Evolutionary conservation across 2,888 invertebrate species (phyloP), one percentile per base, ranked within the genome.

Genomic region (Phengaris arion): DNA sequence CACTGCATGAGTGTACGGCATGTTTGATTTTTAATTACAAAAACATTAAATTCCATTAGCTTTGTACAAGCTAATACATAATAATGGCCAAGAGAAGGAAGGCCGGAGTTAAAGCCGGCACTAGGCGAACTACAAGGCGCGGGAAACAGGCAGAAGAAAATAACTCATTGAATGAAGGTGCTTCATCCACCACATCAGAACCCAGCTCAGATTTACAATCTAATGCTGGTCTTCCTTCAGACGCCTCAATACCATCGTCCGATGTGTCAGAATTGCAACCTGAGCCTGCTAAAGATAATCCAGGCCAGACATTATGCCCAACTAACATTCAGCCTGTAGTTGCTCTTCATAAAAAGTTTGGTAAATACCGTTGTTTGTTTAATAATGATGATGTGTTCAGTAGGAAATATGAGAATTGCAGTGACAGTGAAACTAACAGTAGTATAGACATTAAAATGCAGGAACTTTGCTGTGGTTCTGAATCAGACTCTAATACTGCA

Each of bases 271-370:
- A 79, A 69, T 75, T 81, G 57, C 80, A 81, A 74, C 80, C 86
- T 74, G 82, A 81, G 75, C 64, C 78, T 55, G 77, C 82, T 22
- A 77, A 80, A 55, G 79, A 80, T 35, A 89, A 88, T 79, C 81
- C 86, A 74, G 82, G 81, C 77, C 85, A 82, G 81, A 12, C 48
- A 35, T 10, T 13, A 46, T 72, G 72, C 52, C 54, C 35, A 35
- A 52, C 72, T 35, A 83, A 79, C 35, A 77, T 77, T 74, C 77
- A 87, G 72, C 89, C 89, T 78, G 79, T 87, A 73, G 87, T 92
- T 80, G 90, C 89, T 75, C 82, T 90, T 76, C 94, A 94, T 82
- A 94, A 94, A 81, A 94, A 94, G 82, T 94, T 94, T 82, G 94
- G 94, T 68, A 94, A 94, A 85, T 94, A 94, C 81, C 87, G 94